phyloP scores from a whole-genome alignment of 2,797 vertebrate genomes.

The Octomys mimax region DNA sequence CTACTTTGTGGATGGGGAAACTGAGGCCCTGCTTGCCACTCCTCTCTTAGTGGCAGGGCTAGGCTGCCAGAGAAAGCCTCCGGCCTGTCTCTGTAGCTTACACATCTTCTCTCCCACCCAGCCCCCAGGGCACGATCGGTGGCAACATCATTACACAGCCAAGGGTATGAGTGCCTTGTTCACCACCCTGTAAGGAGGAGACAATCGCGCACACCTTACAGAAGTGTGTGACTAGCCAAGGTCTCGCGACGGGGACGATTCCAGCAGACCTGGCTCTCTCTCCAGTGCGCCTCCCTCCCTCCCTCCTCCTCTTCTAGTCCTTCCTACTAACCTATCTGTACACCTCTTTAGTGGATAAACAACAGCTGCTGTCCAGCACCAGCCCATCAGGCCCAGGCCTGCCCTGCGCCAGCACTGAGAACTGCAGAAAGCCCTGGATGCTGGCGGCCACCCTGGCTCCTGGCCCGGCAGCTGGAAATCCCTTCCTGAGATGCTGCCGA shows the following conservation, averaged over 20 bases:
- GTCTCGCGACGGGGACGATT: rapidly evolving
- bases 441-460: background rate
- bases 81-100: background rate
- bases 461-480: background rate
- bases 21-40: background rate
- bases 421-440: background rate
- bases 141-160: background rate
- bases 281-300: background rate
- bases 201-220: background rate
- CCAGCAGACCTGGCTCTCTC: background rate
- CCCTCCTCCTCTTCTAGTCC: no score
- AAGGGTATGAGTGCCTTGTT: background rate
- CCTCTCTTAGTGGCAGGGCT: background rate
- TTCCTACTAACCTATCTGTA: background rate
- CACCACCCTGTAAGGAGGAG: background rate
- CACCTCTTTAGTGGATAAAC: background rate
- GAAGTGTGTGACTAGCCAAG: background rate
- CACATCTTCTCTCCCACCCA: rapidly evolving
- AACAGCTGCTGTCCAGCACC: background rate
- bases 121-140: background rate
- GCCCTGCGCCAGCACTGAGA: background rate
- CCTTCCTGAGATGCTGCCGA: background rate
- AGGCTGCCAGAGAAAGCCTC: background rate
- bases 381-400: background rate
- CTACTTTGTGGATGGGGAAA: background rate